Evolutionary conservation across 2,113 vertebrate species (phyloP), one percentile per base, ranked within the genome.

Genomic region (Cottus gobio): DNA sequence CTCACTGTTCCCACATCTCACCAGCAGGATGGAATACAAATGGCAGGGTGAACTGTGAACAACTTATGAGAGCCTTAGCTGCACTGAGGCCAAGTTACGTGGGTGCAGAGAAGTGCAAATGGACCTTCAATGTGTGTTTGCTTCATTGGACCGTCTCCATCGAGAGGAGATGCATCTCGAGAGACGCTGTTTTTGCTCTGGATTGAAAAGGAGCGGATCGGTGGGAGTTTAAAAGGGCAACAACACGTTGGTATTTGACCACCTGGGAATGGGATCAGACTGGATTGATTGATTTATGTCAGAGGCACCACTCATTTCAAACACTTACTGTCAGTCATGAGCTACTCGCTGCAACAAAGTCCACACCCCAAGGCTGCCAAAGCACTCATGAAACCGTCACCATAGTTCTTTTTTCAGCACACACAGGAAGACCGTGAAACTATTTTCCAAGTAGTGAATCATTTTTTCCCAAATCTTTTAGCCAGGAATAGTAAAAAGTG

Each of bases 51-150:
- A 48, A 48, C 58, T 79, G 69, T 65, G 65, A 87, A 77, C 20
- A 54, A 73, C 69, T 71, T 66, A 80, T 61, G 44, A 80, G 76
- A 83, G 84, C 73, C 36, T 73, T 52, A 54, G 67, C 39, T 65
- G 39, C 57, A 30, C 7, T 1, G 64, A 79, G 83, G 67, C 31
- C 64, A 73, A 72, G 60, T 52, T 78, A 87, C 46, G 85, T 91
- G 88, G 87, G 91, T 16, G 83, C 39, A 58, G 50, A 69, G 56
- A 62, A 72, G 77, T 82, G 65, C 67, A 83, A 82, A 73, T 81
- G 77, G 77, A 77, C 61, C 58, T 46, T 71, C 44, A 48, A 2
- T 46, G 74, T 75, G 37, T 69, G 52, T 79, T 69, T 56, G 30
- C 77, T 42, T 82, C 75, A 57, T 68, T 2, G 36, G 65, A 72